Conservation (phyloP, 2,888 invertebrate genomes). For the Agrochola circellaris region DNA sequence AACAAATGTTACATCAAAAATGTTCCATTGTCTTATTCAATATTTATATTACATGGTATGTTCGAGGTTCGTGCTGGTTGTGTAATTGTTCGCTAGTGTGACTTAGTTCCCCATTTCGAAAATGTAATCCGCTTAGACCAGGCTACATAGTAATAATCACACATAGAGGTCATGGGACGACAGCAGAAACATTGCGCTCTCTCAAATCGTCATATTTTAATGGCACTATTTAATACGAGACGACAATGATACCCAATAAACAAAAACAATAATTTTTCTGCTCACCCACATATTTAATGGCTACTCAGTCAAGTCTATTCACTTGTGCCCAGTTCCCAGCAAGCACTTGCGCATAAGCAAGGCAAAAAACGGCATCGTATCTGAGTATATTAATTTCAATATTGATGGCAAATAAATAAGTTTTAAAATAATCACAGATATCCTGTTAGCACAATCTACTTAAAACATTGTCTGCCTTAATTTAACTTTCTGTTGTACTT, state of each 20-base stretch:
- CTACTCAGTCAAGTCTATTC: neutral
- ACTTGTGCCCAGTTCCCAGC: neutral
- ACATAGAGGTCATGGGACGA: neutral
- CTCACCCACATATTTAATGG: neutral
- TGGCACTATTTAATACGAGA: neutral
- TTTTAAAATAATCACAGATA: neutral
- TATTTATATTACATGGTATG: neutral
- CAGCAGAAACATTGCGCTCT: neutral
- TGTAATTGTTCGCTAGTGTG: neutral
- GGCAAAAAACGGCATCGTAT: neutral
- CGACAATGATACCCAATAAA: neutral
- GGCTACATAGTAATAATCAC: constrained; percentile 2
- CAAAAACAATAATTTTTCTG: neutral
- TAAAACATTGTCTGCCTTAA: constrained; percentile 3
- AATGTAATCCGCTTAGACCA: neutral
- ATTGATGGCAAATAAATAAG: neutral
- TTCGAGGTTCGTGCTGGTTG: constrained; percentile 1
- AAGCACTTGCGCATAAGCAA: neutral
- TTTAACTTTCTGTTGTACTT: constrained; percentile 20
- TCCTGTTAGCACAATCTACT: neutral
- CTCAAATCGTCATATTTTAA: neutral
- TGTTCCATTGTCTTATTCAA: constrained; percentile 5
- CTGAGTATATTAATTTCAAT: neutral
- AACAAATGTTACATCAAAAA: constrained; percentile 3
- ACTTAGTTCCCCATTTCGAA: neutral